Evolutionary conservation across 2,888 invertebrate species (phyloP).

Genomic region (Cheilosia soror): DNA sequence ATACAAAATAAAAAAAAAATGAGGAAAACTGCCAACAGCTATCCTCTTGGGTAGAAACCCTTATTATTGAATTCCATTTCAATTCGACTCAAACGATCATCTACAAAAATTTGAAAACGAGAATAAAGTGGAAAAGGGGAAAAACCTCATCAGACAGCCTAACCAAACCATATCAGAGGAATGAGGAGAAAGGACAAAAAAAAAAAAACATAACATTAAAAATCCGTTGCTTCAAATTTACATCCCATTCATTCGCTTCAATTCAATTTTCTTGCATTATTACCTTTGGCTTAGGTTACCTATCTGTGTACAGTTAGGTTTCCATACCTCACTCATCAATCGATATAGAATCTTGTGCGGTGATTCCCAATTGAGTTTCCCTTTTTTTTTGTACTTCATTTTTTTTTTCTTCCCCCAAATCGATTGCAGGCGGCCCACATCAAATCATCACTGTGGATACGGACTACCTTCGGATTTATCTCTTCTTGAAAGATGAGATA

Average conservation of each 20-base stretch:
- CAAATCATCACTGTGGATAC: slow-evolving; percentile 29
- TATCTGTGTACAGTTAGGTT: not conserved
- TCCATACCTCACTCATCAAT: slow-evolving; percentile 13
- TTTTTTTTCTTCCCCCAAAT: slow-evolving; percentile 20
- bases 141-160: not conserved
- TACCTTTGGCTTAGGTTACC: slow-evolving; percentile 51
- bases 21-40: not conserved
- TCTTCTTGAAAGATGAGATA: slow-evolving; percentile 14
- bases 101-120: slow-evolving; percentile 17
- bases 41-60: slow-evolving; percentile 24
- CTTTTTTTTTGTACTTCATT: not conserved
- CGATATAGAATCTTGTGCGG: slow-evolving; percentile 19
- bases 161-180: not conserved
- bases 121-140: not conserved
- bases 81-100: slow-evolving; percentile 13
- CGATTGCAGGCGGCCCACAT: slow-evolving; percentile 23
- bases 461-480: slow-evolving; percentile 14
- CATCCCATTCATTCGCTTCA: slow-evolving; percentile 48
- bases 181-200: not conserved
- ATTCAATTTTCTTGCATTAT: slow-evolving; percentile 55
- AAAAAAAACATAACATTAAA: slow-evolving; percentile 50
- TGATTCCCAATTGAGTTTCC: slow-evolving; percentile 38
- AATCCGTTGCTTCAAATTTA: slow-evolving; percentile 55
- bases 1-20: not conserved
- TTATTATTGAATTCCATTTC: slow-evolving; percentile 53